These are phyloP conservation scores for Drosophila niveifrons DNA, from an alignment of 2,888 invertebrate genomes.

Conservation along the genomic window DNA sequence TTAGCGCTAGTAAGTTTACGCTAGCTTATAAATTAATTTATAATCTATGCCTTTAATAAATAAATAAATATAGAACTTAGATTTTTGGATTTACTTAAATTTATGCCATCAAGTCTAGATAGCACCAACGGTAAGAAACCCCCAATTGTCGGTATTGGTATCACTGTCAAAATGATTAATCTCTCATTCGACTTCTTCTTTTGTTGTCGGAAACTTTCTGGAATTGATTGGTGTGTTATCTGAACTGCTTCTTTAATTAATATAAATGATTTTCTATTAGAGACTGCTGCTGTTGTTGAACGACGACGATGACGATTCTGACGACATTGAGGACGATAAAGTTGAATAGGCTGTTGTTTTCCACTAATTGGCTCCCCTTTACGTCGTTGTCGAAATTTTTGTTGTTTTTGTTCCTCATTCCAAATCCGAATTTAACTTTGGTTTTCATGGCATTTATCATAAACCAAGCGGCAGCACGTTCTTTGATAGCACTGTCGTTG, in stretches of 20 bases:
- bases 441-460: constrained; percentile 34
- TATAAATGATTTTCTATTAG: background rate
- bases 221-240: constrained; percentile 2
- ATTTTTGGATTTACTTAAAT: constrained; percentile 38
- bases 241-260: background rate
- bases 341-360: background rate
- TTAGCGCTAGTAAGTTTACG: no score
- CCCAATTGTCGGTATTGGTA: constrained; percentile 16
- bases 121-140: constrained; percentile 23
- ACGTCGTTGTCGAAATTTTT: background rate
- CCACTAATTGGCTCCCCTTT: background rate
- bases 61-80: no score
- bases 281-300: background rate
- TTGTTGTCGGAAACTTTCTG: constrained; percentile 1
- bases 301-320: background rate
- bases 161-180: constrained; percentile 12
- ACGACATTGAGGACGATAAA: background rate
- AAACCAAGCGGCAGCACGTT: no score
- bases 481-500: no score
- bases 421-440: constrained; percentile 20
- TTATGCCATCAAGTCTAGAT: constrained; percentile 34
- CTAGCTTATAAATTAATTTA: no score
- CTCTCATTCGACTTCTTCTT: background rate
- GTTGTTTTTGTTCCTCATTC: constrained; percentile 7
- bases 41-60: no score